These are phyloP conservation scores for Nematopogon swammerdamellus DNA, from an alignment of 2,888 invertebrate species.

Conservation along the genomic window DNA sequence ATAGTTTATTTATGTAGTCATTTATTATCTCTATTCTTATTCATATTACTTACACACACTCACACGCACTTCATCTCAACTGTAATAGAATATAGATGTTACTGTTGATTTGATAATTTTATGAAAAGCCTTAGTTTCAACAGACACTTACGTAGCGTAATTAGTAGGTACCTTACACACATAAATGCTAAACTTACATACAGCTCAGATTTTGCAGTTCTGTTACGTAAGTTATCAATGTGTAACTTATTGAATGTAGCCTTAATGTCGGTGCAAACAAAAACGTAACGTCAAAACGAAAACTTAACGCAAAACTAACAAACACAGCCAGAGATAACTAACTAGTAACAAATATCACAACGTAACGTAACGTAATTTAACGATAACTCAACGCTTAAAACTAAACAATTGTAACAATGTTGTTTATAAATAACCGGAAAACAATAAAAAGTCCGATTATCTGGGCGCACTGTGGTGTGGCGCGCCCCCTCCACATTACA, in stretches of 20 bases:
- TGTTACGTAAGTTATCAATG: conserved; percentile 1
- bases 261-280: conserved; percentile 41
- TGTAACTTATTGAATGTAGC: conserved; percentile 15
- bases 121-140: conserved; percentile 57
- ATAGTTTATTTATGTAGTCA: too few relatives aligned
- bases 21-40: too few relatives aligned
- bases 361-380: conserved; percentile 45
- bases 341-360: conserved; percentile 34
- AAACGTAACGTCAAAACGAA: conserved; percentile 42
- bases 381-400: conserved; percentile 47
- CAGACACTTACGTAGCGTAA: too few relatives aligned
- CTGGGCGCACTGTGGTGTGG: too few relatives aligned
- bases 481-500: too few relatives aligned
- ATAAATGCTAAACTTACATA: conserved; percentile 13
- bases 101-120: conserved; percentile 43
- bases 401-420: conserved; percentile 35
- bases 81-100: too few relatives aligned
- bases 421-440: conserved; percentile 12
- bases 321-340: conserved; percentile 45
- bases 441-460: too few relatives aligned
- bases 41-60: too few relatives aligned
- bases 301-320: conserved; percentile 57
- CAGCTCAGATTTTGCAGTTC: conserved; percentile 2
- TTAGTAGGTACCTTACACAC: conserved; percentile 17
- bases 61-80: too few relatives aligned